Base-by-base conservation (phyloP, 2,113 vertebrate genomes). In the Dunckerocampus dactyliophorus region DNA sequence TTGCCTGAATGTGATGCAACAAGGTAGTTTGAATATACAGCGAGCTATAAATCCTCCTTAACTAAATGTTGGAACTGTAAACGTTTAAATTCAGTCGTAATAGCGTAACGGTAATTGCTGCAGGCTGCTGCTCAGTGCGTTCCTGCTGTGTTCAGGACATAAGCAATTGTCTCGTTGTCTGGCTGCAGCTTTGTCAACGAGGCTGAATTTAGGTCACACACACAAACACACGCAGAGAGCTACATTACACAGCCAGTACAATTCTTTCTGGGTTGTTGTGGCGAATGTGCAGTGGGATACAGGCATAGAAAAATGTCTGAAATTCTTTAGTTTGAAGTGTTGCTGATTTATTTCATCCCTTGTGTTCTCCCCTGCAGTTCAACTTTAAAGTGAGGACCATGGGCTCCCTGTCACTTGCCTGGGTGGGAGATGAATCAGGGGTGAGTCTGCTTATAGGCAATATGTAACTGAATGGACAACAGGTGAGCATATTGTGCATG, bases 371-470 rank as follows among this genome's bases (percentile, higher is more conserved):
- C n/a, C 64, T 48, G 4, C 76, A 94, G 93, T 91, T 89, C 34
- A 74, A 83, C 24, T 95, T 95, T 63, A 89, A 90, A 67, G 90
- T 94, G 71, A 85, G 92, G 61, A 92, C 88, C 48, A 75, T 87
- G 81, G 90, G 91, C 68, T 92, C 92, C 0, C 89, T 94, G 28
- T 92, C 93, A 0, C 87, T 95, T 62, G 93, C 93, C 73, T 95
- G 94, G 94, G 90, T 95, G 83, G 94, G 93, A 65, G 92, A 94
- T 52, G 90, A 89, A 82, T 92, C 92, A 3, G 94, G 94, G 84
- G 94, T 95, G 82, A 93, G 93, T 91, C 62, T 58, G 24, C 51
- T 77, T 10, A 13, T 9, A 8, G 47, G 14, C 21, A 0, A 20
- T 43, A 20, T 50, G 3, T 46, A 9, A 19, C 1, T 37, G 15